These are phyloP conservation scores for Drosophila ohnishii DNA, from an alignment of 1,140 invertebrate species.

Conservation along the genomic window DNA sequence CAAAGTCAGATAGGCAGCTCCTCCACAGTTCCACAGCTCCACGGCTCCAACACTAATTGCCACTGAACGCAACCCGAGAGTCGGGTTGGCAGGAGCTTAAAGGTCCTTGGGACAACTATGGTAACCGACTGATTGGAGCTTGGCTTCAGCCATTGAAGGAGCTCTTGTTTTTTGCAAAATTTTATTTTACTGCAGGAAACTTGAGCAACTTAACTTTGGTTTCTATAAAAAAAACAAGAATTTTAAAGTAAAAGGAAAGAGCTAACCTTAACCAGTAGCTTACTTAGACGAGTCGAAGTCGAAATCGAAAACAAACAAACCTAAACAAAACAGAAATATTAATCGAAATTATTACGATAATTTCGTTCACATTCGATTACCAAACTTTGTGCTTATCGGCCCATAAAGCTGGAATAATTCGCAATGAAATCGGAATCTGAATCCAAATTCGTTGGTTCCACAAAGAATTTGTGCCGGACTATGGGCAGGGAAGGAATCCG, in stretches of 20 bases:
- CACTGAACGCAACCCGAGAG: conserved; percentile 3
- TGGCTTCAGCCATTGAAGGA: neutral
- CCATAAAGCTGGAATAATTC: conserved; percentile 9
- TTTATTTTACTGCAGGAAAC: neutral
- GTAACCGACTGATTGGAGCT: neutral
- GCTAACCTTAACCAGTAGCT: too few species aligned
- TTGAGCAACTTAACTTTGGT: neutral
- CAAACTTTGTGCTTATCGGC: conserved; percentile 2
- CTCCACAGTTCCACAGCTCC: neutral
- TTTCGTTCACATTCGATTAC: conserved; percentile 15
- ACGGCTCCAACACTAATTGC: conserved; percentile 27
- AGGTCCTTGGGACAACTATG: conserved; percentile 7
- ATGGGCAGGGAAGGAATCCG: conserved; percentile 9
- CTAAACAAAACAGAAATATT: neutral
- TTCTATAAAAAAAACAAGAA: too few species aligned
- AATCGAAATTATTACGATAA: conserved; percentile 11
- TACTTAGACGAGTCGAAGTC: neutral
- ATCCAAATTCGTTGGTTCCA: conserved; percentile 10
- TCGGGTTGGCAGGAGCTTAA: conserved; percentile 1
- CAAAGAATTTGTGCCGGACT: conserved; percentile 2
- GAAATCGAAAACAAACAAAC: neutral
- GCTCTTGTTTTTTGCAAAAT: neutral
- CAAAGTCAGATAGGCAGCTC: conserved; percentile 24
- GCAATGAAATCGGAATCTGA: conserved; percentile 11
- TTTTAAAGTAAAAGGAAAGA: neutral